Percentiles rank a stretch among this genome's conserved stretches.
Conservation (phyloP, 2,113 vertebrate genomes). For the Aix galericulata region DNA sequence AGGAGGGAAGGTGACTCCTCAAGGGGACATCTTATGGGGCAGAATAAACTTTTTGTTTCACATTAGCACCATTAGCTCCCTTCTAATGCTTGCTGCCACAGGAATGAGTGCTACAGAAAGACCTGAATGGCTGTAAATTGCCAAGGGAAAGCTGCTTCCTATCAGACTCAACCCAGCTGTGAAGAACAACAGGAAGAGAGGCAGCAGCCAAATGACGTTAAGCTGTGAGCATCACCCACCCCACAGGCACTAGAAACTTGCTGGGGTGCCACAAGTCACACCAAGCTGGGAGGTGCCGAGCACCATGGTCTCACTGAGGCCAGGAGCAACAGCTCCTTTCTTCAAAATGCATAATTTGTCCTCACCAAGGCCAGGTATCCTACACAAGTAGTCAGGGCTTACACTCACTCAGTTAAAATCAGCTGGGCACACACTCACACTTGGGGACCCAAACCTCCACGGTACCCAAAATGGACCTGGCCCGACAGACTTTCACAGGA, state of each 20-base stretch:
- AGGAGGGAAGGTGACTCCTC: background rate
- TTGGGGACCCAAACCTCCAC: background rate
- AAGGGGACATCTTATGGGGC: background rate
- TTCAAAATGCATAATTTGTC: background rate
- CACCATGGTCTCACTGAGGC: background rate
- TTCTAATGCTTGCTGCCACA: background rate
- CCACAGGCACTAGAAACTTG: background rate
- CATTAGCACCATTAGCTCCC: background rate
- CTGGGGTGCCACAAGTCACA: background rate
- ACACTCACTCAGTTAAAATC: background rate
- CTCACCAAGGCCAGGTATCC: background rate
- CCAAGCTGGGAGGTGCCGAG: background rate
- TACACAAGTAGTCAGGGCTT: background rate
- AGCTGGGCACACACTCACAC: background rate
- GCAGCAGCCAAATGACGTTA: background rate
- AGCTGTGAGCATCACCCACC: background rate
- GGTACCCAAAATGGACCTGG: fast-evolving
- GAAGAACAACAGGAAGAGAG: fast-evolving
- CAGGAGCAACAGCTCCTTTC: background rate
- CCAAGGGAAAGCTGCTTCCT: background rate
- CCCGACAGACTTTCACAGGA: background rate
- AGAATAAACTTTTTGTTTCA: background rate
- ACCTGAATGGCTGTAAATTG: background rate
- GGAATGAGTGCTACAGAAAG: background rate
- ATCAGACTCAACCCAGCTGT: background rate